Conservation (phyloP, 2,888 invertebrate genomes). For the Saturnia japonica region DNA sequence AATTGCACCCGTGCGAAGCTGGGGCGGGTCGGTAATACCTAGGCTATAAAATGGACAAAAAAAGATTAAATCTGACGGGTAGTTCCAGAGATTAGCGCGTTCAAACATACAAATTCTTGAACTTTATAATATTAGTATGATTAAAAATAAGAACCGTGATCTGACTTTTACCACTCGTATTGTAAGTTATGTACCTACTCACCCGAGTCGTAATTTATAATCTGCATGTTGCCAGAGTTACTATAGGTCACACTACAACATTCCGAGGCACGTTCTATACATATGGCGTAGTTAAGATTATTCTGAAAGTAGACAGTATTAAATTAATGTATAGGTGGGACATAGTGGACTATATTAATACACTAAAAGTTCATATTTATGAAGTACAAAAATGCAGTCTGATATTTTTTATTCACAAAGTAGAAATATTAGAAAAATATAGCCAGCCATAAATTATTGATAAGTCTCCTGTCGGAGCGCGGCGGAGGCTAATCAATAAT, state of each 20-base stretch:
- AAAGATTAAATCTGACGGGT: no score
- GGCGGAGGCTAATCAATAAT: no score
- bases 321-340: neutral
- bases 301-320: constrained; percentile 77
- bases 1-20: no score
- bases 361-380: neutral
- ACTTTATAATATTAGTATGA: neutral
- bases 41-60: no score
- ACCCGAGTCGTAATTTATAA: constrained; percentile 86
- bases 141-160: neutral
- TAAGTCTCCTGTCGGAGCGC: no score
- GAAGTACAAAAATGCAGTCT: neutral
- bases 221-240: constrained; percentile 83
- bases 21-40: no score
- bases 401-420: neutral
- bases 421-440: neutral
- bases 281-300: constrained; percentile 89
- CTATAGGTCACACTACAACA: constrained; percentile 86
- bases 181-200: constrained; percentile 30
- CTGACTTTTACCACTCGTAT: neutral
- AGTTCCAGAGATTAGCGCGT: no score
- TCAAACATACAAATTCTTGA: no score
- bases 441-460: no score
- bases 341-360: neutral
- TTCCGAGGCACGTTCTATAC: constrained; percentile 83